These are phyloP conservation scores for Chinchilla lanigera DNA, from an alignment of 2,113 vertebrate genomes.

Conservation along the genomic window DNA sequence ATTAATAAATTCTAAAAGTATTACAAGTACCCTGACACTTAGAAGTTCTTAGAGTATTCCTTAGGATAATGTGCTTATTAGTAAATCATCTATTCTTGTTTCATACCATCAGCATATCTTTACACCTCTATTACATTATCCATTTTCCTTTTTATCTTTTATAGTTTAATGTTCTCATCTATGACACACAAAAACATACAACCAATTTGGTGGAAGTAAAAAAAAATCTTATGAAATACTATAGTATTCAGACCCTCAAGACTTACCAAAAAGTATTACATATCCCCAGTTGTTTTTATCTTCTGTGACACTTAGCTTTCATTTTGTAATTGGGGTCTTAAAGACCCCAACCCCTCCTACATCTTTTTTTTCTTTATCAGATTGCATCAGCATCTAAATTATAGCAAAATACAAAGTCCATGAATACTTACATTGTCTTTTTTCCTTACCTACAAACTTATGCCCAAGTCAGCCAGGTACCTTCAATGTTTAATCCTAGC, in stretches of 20 bases:
- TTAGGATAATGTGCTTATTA: background rate
- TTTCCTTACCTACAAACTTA: background rate
- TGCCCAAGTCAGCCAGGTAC: background rate
- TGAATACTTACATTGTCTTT: background rate
- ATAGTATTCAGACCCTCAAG: background rate
- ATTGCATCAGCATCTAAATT: background rate
- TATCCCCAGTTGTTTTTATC: background rate
- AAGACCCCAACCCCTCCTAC: rapidly evolving
- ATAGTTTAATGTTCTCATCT: background rate
- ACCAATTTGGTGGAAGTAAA: background rate
- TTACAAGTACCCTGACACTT: background rate
- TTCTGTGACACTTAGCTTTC: background rate
- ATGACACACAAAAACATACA: no score
- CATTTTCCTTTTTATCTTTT: background rate
- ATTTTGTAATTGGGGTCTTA: background rate
- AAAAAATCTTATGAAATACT: background rate
- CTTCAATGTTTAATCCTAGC: background rate
- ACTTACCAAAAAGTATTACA: background rate
- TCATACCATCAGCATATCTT: background rate
- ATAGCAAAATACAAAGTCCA: background rate
- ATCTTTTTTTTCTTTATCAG: background rate
- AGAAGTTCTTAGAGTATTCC: background rate
- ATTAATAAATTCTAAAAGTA: background rate
- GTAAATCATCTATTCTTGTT: background rate
- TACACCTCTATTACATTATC: background rate